These are phyloP conservation scores for Pollenia amentaria DNA, from an alignment of 2,888 invertebrate species.

Conservation along the genomic window DNA sequence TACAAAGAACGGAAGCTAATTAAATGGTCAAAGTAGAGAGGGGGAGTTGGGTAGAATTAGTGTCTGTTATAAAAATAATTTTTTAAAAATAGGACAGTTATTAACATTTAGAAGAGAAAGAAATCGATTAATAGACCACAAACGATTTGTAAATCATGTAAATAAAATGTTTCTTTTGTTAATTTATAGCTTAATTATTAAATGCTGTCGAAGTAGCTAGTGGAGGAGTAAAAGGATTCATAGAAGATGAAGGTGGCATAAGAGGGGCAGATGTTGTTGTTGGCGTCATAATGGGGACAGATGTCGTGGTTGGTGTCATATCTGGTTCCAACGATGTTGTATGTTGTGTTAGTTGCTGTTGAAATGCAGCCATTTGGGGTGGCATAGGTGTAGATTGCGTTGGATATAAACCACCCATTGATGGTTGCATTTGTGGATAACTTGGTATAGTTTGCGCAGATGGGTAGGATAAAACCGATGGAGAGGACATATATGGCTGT, in stretches of 20 bases:
- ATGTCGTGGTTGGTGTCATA: constrained; percentile 53
- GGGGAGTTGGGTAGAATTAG: too few species aligned
- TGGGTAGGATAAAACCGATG: constrained; percentile 80
- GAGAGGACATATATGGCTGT: constrained; percentile 80
- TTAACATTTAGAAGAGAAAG: background rate
- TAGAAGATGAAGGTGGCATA: constrained; percentile 46
- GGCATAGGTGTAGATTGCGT: constrained; percentile 80
- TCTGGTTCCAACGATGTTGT: constrained; percentile 46
- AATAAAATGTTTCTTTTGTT: background rate
- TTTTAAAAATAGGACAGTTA: background rate
- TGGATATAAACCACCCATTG: constrained; percentile 80
- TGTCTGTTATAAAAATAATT: background rate
- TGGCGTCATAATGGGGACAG: constrained; percentile 27
- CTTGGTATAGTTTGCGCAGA: constrained; percentile 83
- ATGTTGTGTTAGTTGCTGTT: constrained; percentile 54
- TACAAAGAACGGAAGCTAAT: background rate
- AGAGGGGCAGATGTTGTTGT: constrained; percentile 31
- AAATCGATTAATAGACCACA: background rate
- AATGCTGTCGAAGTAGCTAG: constrained; percentile 73
- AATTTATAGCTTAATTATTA: constrained; percentile 73
- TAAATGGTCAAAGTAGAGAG: background rate
- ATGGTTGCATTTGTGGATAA: constrained; percentile 83
- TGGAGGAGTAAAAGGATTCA: constrained; percentile 66
- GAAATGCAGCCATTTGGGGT: constrained; percentile 78
- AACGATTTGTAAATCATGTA: constrained; percentile 30